Conservation (phyloP, 2,888 invertebrate genomes). For the Periphyllus acericola region DNA sequence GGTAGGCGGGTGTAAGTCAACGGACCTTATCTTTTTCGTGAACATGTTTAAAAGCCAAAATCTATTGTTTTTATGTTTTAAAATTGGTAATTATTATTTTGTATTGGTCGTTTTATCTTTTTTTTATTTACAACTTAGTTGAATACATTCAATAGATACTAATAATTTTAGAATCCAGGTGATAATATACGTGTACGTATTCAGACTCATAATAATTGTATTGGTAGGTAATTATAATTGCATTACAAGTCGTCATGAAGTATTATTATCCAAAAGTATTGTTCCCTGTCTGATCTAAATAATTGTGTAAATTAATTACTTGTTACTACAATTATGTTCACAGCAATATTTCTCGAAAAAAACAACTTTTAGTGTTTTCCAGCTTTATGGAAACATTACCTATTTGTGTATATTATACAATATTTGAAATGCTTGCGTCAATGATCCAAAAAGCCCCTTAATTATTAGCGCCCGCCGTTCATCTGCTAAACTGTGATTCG, state of each 20-base stretch:
- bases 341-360: neutral
- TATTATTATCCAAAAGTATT: neutral
- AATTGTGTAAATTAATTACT: neutral
- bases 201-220: neutral
- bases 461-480: constrained; percentile 13
- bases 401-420: neutral
- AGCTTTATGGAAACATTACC: neutral
- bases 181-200: neutral
- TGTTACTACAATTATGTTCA: neutral
- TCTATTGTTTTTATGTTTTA: neutral
- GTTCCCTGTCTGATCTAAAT: neutral
- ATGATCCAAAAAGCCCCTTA: neutral
- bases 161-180: neutral
- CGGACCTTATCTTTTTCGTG: no score
- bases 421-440: neutral
- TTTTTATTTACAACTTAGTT: neutral
- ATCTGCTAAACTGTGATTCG: constrained; percentile 44
- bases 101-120: neutral
- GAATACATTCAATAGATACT: neutral
- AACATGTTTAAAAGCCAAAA: neutral
- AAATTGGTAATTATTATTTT: neutral
- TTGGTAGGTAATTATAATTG: neutral
- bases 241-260: neutral
- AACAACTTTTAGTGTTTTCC: neutral
- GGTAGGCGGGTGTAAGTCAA: no score